Percentiles rank a stretch among this genome's conserved stretches.
Conservation (phyloP, 2,888 invertebrate species). For the Ophion slaviceki region DNA sequence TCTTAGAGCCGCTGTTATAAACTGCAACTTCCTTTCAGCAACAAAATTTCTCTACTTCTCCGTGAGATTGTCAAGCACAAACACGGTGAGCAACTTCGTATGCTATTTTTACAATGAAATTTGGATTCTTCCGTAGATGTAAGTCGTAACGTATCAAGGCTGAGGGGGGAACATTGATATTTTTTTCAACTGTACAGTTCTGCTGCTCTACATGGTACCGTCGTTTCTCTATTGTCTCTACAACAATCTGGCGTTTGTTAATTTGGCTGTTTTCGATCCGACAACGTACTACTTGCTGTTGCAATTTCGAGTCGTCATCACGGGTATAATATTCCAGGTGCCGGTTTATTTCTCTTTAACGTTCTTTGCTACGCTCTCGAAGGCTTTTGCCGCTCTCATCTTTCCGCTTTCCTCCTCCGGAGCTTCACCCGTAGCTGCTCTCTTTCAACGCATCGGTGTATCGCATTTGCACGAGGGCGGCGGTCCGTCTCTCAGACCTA, state of each 20-base stretch:
- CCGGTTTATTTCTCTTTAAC: constrained; percentile 55
- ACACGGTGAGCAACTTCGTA: constrained; percentile 73
- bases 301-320: constrained; percentile 96
- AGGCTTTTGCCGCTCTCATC: no score
- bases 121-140: not conserved
- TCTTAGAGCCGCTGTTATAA: constrained; percentile 15
- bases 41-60: constrained; percentile 72
- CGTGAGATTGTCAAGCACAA: constrained; percentile 76
- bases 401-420: no score
- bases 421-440: no score
- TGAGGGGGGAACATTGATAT: not conserved
- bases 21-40: constrained; percentile 71
- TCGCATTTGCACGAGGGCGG: no score
- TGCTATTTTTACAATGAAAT: not conserved
- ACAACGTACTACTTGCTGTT: constrained; percentile 96
- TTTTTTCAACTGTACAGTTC: constrained; percentile 84
- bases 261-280: constrained; percentile 95
- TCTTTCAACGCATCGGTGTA: no score
- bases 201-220: constrained; percentile 94
- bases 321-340: constrained; percentile 96
- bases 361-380: not conserved
- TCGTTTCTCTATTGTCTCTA: constrained; percentile 96
- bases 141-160: no score
- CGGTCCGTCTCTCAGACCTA: no score
- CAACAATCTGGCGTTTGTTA: constrained; percentile 96